These are phyloP conservation scores for Harpalus rufipes DNA, from an alignment of 2,888 invertebrate species.

Conservation along the genomic window DNA sequence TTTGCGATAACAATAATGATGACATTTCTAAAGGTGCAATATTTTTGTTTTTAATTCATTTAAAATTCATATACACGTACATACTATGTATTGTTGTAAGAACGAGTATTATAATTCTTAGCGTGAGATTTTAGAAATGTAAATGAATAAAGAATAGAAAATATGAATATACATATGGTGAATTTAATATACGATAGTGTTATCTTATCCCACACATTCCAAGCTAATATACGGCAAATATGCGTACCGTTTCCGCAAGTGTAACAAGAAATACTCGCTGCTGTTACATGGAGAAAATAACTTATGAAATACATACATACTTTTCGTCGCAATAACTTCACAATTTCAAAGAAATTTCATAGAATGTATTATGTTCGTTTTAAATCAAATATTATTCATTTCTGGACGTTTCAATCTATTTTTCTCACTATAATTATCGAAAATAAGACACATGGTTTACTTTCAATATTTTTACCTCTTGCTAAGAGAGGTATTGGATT, in stretches of 20 bases:
- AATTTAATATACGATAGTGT: neutral
- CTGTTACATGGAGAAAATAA: neutral
- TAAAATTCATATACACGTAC: too few relatives aligned
- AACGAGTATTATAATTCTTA: neutral
- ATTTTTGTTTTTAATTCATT: neutral
- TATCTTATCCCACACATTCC: slow-evolving; percentile 62
- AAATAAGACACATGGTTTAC: too few relatives aligned
- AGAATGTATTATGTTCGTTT: too few relatives aligned
- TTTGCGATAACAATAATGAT: slow-evolving; percentile 15
- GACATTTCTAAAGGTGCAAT: neutral
- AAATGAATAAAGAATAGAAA: neutral
- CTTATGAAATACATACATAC: neutral
- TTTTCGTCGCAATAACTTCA: too few relatives aligned
- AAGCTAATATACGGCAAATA: slow-evolving; percentile 47
- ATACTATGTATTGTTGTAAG: too few relatives aligned
- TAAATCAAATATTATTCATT: too few relatives aligned
- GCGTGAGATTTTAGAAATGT: neutral
- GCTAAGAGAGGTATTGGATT: too few relatives aligned
- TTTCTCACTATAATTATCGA: too few relatives aligned
- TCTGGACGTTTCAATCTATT: too few relatives aligned
- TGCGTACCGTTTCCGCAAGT: slow-evolving; percentile 49
- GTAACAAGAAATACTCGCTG: too few relatives aligned
- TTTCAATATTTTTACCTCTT: too few relatives aligned
- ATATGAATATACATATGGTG: slow-evolving; percentile 4
- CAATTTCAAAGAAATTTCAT: too few relatives aligned